Conservation (phyloP, 2,797 vertebrate genomes). For the Anguilla obscura region DNA sequence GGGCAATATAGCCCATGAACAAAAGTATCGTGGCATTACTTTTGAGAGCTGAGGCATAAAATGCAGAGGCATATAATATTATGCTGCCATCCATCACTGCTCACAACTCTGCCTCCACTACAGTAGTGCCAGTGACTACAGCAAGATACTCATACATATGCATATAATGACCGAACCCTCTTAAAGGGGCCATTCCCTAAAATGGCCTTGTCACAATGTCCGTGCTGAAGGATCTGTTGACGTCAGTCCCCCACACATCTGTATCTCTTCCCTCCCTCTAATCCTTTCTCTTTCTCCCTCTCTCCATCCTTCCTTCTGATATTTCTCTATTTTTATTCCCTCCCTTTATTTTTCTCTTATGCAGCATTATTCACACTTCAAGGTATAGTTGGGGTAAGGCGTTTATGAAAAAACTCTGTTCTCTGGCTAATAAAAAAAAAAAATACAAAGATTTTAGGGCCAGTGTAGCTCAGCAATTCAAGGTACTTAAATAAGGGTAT, state of each 20-base stretch:
- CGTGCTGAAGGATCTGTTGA: background rate
- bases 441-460: background rate
- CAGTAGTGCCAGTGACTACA: no score
- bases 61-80: no score
- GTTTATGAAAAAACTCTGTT: background rate
- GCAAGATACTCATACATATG: no score
- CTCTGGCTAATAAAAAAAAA: background rate
- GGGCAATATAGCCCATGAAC: no score
- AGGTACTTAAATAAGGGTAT: background rate
- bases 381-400: background rate
- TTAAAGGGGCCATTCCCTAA: background rate
- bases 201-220: background rate
- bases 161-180: no score
- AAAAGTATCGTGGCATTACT: no score
- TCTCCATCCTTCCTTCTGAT: background rate
- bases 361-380: background rate
- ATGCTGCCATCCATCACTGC: no score
- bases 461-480: background rate
- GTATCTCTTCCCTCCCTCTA: constrained; percentile 45
- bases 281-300: constrained; percentile 24
- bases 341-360: background rate
- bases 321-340: background rate
- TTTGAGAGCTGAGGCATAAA: no score
- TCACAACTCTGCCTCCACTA: no score
- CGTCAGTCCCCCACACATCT: constrained; percentile 51